Conservation (phyloP, 2,113 vertebrate species). For the Oostethus manadensis region DNA sequence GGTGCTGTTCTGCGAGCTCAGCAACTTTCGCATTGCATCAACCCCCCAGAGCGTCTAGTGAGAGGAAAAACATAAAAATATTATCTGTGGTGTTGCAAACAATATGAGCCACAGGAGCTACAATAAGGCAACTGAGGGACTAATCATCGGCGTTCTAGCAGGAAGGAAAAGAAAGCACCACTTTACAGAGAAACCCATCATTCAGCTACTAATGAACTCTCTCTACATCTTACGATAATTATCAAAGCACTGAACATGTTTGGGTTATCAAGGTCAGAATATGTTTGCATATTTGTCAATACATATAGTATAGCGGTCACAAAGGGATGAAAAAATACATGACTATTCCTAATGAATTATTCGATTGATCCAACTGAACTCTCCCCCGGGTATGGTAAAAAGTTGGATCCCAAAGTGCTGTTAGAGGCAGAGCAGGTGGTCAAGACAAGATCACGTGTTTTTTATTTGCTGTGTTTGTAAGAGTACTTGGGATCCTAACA, state of each 20-base stretch:
- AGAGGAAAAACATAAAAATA: conserved; percentile 57
- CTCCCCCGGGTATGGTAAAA: no score
- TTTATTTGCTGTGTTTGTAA: no score
- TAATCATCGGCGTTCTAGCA: conserved; percentile 16
- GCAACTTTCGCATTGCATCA: conserved; percentile 60
- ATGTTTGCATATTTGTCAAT: neutral
- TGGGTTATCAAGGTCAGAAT: neutral
- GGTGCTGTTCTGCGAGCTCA: conserved; percentile 57
- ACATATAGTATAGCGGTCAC: neutral
- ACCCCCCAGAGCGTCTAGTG: conserved; percentile 54
- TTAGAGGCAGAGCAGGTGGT: no score
- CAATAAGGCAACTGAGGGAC: conserved; percentile 43
- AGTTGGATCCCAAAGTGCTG: no score
- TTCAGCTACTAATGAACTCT: conserved; percentile 16
- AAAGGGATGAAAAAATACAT: neutral
- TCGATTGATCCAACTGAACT: no score
- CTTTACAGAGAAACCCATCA: conserved; percentile 14
- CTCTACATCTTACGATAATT: neutral
- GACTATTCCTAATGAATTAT: no score
- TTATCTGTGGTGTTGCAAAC: conserved; percentile 54
- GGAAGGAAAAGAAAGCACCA: conserved; percentile 10
- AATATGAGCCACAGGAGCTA: conserved; percentile 51
- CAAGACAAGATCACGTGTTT: no score
- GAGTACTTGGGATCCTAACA: no score
- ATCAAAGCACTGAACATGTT: neutral